phyloP scores from a whole-genome alignment of 2,888 invertebrate genomes.

The Stenchaetothrips biformis region DNA sequence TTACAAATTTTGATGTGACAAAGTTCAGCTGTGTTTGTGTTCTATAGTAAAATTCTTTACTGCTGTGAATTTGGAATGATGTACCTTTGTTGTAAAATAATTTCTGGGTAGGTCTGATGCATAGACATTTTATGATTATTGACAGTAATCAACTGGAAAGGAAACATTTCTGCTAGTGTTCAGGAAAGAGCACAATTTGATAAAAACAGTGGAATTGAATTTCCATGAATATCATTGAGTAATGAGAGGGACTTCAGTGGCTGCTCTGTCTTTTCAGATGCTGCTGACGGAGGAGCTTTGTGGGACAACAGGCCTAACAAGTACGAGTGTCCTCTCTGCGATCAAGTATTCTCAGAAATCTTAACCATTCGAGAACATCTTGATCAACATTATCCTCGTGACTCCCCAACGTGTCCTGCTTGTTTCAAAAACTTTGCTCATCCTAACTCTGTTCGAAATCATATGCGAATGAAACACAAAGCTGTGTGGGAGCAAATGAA shows the following conservation, averaged over 20 bases:
- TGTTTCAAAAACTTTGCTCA: conserved; percentile 74
- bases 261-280: conserved; percentile 49
- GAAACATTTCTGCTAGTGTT: neutral
- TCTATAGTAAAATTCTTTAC: no score
- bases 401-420: conserved; percentile 69
- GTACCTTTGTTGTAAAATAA: neutral
- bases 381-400: conserved; percentile 77
- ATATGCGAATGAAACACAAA: conserved; percentile 79
- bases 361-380: conserved; percentile 68
- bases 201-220: no score
- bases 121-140: neutral
- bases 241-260: conserved; percentile 32
- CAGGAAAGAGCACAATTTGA: no score
- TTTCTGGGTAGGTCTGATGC: neutral
- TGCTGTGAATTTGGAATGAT: neutral
- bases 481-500: conserved; percentile 80
- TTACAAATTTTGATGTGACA: neutral
- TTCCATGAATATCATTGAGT: no score
- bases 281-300: conserved; percentile 46
- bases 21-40: neutral
- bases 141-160: neutral
- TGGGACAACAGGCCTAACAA: neutral
- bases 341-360: conserved; percentile 59
- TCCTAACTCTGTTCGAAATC: conserved; percentile 81
- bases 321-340: conserved; percentile 69